Evolutionary conservation across 2,113 vertebrate genomes (phyloP), one percentile per base, ranked within the genome.

Genomic region (Guaruba guarouba): DNA sequence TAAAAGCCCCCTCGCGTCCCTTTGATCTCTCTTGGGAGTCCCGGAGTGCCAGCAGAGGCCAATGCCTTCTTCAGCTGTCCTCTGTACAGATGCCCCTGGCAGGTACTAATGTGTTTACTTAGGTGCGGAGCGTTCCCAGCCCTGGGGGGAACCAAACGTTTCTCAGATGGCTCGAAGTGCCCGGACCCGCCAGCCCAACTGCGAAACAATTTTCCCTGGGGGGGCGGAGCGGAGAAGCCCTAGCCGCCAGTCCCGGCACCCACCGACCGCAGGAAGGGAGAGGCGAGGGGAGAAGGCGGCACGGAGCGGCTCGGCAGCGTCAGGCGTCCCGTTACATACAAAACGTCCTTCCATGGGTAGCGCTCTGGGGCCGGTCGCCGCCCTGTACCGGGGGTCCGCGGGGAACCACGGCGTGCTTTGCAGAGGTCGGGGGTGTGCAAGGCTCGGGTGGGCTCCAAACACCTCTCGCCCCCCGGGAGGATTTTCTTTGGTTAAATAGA

Each of bases 31-130:
- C 91, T 83, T 97, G 97, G 98, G 97, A 98, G 98, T 97, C 97
- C 95, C 97, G 11, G 82, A 91, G 97, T 93, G 94, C 95, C 96
- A 96, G 95, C 97, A 96, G 93, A 97, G 95, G 95, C 97, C 98
- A 98, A 99, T 99, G 99, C 98, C 98, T 99, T 99, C 98, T 97
- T 99, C 99, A 99, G 99, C 99, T 99, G 99, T 98, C 97, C 94
- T 95, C 93, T 88, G 75, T 76, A 95, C 97, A 98, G 97, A 98
- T 97, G 98, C 96, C 97, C 96, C 97, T 97, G 97, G 96, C 98
- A 97, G 98, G 97, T 98, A 98, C 96, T 96, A 96, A 97, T 97
- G 94, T 99, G 99, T 99, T 99, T 99, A 98, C 98, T 99, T 99
- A 99, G 99, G 98, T 99, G 99, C 97, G 93, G 96, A 14, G 48